These are phyloP conservation scores for Pogoniulus pusillus DNA, from an alignment of 2,797 vertebrate genomes.

Conservation along the genomic window DNA sequence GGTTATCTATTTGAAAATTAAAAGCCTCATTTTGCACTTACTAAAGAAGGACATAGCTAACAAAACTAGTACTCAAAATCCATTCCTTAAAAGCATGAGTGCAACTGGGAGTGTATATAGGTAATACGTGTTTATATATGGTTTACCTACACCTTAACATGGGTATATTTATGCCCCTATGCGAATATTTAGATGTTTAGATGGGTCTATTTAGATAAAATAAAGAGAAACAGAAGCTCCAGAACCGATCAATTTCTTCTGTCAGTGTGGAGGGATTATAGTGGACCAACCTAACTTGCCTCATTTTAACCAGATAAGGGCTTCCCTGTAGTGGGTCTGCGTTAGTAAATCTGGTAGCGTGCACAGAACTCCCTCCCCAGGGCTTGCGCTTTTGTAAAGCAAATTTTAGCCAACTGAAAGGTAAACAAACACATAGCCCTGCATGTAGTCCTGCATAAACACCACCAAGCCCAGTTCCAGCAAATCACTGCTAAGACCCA, in stretches of 20 bases:
- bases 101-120: background rate
- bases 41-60: background rate
- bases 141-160: background rate
- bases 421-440: background rate
- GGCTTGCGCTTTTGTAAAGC: background rate
- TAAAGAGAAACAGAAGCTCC: background rate
- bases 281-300: background rate
- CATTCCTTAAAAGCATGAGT: background rate
- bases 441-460: background rate
- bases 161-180: background rate
- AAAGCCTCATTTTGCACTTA: background rate
- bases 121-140: background rate
- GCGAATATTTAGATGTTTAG: background rate
- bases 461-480: background rate
- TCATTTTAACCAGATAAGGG: conserved; percentile 40
- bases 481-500: background rate
- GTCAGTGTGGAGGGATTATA: background rate
- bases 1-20: background rate
- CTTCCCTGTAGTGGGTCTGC: background rate
- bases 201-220: background rate
- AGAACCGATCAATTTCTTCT: background rate
- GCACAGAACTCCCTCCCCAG: background rate
- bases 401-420: background rate
- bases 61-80: background rate
- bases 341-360: background rate